phyloP scores from a whole-genome alignment of 2,888 invertebrate genomes.

The Drosophila tripunctata region DNA sequence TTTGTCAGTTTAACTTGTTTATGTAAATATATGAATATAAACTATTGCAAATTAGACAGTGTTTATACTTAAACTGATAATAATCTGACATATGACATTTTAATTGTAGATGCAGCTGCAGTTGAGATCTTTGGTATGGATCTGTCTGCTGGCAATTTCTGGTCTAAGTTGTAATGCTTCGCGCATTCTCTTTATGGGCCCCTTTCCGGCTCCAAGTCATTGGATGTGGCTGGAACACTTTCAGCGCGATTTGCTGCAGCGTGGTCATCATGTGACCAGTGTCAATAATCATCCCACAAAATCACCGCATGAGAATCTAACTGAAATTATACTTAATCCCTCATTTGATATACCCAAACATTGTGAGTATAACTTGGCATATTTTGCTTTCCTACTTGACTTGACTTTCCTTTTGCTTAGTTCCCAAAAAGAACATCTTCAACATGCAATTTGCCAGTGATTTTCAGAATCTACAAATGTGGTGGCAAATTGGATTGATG shows the following conservation, averaged over 20 bases:
- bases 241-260: slow-evolving; percentile 76
- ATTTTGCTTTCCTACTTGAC: neutral
- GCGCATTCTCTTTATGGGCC: slow-evolving; percentile 83
- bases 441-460: slow-evolving; percentile 81
- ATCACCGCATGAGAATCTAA: slow-evolving; percentile 83
- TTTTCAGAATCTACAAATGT: slow-evolving; percentile 81
- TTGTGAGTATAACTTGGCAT: slow-evolving; percentile 72
- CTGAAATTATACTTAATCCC: slow-evolving; percentile 83
- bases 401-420: slow-evolving; percentile 44
- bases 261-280: slow-evolving; percentile 84
- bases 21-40: slow-evolving; percentile 58
- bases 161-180: slow-evolving; percentile 38
- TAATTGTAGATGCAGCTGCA: slow-evolving; percentile 58
- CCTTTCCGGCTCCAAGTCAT: slow-evolving; percentile 84
- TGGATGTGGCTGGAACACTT: slow-evolving; percentile 84
- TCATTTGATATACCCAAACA: slow-evolving; percentile 81
- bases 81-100: slow-evolving; percentile 33
- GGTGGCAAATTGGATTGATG: slow-evolving; percentile 80
- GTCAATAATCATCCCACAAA: slow-evolving; percentile 82
- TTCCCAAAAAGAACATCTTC: slow-evolving; percentile 81
- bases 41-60: slow-evolving; percentile 34
- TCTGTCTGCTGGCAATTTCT: slow-evolving; percentile 34
- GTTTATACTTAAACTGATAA: slow-evolving; percentile 14
- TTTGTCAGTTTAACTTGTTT: slow-evolving; percentile 23
- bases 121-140: slow-evolving; percentile 42